Conservation (phyloP, 1,140 invertebrate species). For the Lepidurus couesii region DNA sequence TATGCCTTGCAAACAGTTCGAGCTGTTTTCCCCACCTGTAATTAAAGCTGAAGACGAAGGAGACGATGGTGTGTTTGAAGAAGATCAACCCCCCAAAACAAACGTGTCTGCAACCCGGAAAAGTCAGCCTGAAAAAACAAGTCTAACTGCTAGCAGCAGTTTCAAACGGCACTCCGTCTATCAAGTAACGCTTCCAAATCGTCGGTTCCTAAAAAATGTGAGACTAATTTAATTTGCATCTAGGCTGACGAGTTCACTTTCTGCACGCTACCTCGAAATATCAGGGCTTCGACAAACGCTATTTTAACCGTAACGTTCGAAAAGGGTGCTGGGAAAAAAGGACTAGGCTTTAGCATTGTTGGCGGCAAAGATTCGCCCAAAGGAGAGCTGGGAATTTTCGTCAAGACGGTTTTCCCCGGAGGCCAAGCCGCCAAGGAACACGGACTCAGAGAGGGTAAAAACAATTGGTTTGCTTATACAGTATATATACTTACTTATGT, state of each 20-base stretch:
- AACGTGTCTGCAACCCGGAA: conserved; percentile 30
- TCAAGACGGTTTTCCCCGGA: conserved; percentile 51
- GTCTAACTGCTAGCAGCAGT: not conserved
- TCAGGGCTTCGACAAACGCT: conserved; percentile 39
- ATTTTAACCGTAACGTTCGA: conserved; percentile 43
- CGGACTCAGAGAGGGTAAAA: conserved; percentile 49
- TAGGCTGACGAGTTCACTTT: conserved; percentile 12
- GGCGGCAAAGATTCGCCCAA: conserved; percentile 52
- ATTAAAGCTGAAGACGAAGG: conserved; percentile 4
- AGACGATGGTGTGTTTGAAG: conserved; percentile 36
- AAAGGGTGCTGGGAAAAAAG: conserved; percentile 49
- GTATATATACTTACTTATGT: not conserved
- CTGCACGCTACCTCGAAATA: conserved; percentile 42
- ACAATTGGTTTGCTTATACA: not conserved
- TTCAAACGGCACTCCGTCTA: not conserved
- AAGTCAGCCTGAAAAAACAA: conserved; percentile 22
- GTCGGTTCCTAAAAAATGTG: not conserved
- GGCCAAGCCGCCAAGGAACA: conserved; percentile 50
- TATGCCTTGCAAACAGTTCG: conserved; percentile 2
- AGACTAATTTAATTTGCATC: not conserved
- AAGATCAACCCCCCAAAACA: conserved; percentile 33
- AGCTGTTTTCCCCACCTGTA: not conserved
- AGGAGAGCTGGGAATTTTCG: conserved; percentile 52
- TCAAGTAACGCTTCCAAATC: not conserved
- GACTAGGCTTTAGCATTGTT: conserved; percentile 54